Base-by-base conservation (phyloP, 2,888 invertebrate species). In the Cephus pulcher region DNA sequence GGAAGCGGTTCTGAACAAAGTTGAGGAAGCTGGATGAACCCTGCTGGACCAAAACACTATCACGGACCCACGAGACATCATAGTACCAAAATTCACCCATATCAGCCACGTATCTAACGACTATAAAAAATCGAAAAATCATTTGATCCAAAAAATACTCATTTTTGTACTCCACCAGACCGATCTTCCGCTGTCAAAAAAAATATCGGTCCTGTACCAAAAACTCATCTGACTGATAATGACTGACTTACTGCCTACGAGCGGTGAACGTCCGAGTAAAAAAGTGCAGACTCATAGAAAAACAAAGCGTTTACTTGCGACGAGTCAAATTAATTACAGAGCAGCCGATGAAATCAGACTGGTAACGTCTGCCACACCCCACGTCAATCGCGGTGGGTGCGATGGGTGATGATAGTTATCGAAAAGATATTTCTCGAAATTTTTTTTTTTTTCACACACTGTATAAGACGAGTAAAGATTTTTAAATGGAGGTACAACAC, bases 311-410 rank as follows among this genome's bases (percentile, higher is more conserved):
- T 81, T 76, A 79, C 74, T 79, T 80, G 34, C 80, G 78, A 78
- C 80, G 9, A 71, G 84, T 80, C 80, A 84, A 84, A 86, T 86
- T 86, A 85, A 86, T 86, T 85, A 85, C 80, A 79, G 83, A 80
- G 79, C 81, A 80, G 76, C 78, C 79, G 76, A 76, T 9, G 74
- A 34, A 80, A 77, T 78, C 80, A 80, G 82, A 80, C 78, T 11
- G 69, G 80, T 80, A 81, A 80, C 78, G 80, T 80, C 80, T 76
- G 80, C 82, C 84, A 81, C 83, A 82, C 81, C 82, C 78, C 35
- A 30, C 74, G 74, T 74, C 74, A 37, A 35, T 40, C 34, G 35
- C 34, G n/a, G 23, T 35, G 74, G 74, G 74, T 74, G 74, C 35
- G 35, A 74, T 74, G 23, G 74, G 12, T 23, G 74, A 74, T 74